Percentiles rank a stretch among this genome's conserved stretches.
phyloP scores from a whole-genome alignment of 2,888 invertebrate genomes.

The Metellina segmentata region DNA sequence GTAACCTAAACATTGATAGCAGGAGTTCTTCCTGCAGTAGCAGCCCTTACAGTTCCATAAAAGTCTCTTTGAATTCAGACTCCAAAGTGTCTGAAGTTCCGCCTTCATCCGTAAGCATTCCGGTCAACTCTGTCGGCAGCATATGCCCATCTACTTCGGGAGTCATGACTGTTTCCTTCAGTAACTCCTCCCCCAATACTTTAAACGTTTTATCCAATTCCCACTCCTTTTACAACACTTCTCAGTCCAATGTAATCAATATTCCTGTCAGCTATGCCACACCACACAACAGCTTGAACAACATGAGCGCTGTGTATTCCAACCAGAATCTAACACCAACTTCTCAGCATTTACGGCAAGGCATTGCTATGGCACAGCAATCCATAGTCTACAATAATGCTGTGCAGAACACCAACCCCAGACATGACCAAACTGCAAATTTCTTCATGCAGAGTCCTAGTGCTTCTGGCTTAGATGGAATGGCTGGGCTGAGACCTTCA shows the following conservation, averaged over 20 bases:
- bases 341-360: slow-evolving; percentile 65
- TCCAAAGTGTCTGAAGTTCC: slow-evolving; percentile 27
- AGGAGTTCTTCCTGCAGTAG: slow-evolving; percentile 28
- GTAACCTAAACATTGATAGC: slow-evolving; percentile 28
- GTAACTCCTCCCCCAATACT: slow-evolving; percentile 53
- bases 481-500: slow-evolving; percentile 64
- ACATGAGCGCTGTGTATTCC: slow-evolving; percentile 48
- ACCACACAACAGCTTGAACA: slow-evolving; percentile 52
- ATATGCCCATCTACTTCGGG: slow-evolving; percentile 37
- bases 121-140: slow-evolving; percentile 27
- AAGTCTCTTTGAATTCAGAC: slow-evolving; percentile 30
- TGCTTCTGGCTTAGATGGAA: slow-evolving; percentile 54
- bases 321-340: slow-evolving; percentile 47
- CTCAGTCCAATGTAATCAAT: slow-evolving; percentile 64
- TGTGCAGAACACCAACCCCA: slow-evolving; percentile 40
- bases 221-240: slow-evolving; percentile 50
- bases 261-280: slow-evolving; percentile 67
- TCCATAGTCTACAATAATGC: slow-evolving; percentile 68
- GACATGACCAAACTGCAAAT: slow-evolving; percentile 59
- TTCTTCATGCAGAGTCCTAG: slow-evolving; percentile 74
- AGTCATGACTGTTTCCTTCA: slow-evolving; percentile 40
- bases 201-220: slow-evolving; percentile 39
- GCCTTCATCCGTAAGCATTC: slow-evolving; percentile 34
- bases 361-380: slow-evolving; percentile 59
- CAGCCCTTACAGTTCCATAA: slow-evolving; percentile 40